Conservation (phyloP, 2,888 invertebrate species). For the Malthinus flaveolus region DNA sequence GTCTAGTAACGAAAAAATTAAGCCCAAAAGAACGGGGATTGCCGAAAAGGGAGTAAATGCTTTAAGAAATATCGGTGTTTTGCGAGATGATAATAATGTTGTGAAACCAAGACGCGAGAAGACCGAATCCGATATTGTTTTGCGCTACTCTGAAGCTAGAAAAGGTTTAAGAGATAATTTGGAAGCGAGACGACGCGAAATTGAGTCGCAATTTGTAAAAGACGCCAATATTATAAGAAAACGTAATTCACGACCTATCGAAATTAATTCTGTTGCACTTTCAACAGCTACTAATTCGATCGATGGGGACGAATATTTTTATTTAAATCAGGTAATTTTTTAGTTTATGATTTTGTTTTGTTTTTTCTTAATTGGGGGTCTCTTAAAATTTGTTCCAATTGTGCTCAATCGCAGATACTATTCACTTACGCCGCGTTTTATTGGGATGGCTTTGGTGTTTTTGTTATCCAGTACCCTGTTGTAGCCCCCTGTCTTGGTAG, state of each 20-base stretch:
- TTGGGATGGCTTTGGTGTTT: too few species aligned
- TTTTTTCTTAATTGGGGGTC: constrained; percentile 8
- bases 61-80: constrained; percentile 42
- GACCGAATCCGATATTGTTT: constrained; percentile 85
- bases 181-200: constrained; percentile 56
- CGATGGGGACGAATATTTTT: constrained; percentile 53
- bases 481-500: too few species aligned
- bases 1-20: constrained; percentile 10
- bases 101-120: constrained; percentile 80
- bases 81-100: constrained; percentile 48
- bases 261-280: constrained; percentile 46
- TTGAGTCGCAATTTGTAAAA: constrained; percentile 53
- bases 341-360: constrained; percentile 18
- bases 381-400: not conserved
- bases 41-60: constrained; percentile 24
- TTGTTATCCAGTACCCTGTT: too few species aligned
- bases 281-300: constrained; percentile 47
- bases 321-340: constrained; percentile 51
- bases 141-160: constrained; percentile 64
- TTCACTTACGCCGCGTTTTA: too few species aligned
- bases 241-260: constrained; percentile 55
- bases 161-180: constrained; percentile 57
- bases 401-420: not conserved
- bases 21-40: constrained; percentile 6
- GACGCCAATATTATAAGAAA: constrained; percentile 55